Conservation (phyloP, 2,797 vertebrate genomes). For the Tragopan temminckii region DNA sequence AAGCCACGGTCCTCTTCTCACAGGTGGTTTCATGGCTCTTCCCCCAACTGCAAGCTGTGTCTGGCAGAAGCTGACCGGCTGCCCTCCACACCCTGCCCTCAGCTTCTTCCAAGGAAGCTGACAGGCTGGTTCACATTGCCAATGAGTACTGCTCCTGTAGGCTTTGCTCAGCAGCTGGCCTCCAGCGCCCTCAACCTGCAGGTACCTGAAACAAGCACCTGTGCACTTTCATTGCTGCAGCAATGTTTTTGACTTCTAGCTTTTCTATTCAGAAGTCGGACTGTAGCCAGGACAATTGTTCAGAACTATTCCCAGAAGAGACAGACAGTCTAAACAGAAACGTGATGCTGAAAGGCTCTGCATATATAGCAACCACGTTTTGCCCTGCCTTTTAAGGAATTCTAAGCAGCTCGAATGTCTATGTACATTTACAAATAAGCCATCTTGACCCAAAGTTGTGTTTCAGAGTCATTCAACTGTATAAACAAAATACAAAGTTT, state of each 20-base stretch:
- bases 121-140: not conserved
- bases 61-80: not conserved
- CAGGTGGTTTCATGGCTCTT: not conserved
- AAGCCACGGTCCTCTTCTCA: not conserved
- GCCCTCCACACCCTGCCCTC: not conserved
- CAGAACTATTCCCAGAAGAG: not conserved
- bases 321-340: slow-evolving; percentile 19
- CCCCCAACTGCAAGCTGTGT: not conserved
- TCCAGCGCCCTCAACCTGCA: not conserved
- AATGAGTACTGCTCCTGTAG: not conserved
- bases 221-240: not conserved
- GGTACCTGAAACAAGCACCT: not conserved
- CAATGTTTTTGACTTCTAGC: not conserved
- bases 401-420: not conserved
- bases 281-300: not conserved
- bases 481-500: not conserved
- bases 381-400: not conserved
- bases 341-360: not conserved
- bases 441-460: not conserved
- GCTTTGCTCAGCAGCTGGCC: not conserved
- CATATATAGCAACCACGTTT: not conserved
- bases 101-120: not conserved
- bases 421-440: not conserved
- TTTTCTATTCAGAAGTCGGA: not conserved
- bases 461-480: not conserved